Evolutionary conservation across 2,113 vertebrate species (phyloP).

Genomic region (Macquaria ambigua): DNA sequence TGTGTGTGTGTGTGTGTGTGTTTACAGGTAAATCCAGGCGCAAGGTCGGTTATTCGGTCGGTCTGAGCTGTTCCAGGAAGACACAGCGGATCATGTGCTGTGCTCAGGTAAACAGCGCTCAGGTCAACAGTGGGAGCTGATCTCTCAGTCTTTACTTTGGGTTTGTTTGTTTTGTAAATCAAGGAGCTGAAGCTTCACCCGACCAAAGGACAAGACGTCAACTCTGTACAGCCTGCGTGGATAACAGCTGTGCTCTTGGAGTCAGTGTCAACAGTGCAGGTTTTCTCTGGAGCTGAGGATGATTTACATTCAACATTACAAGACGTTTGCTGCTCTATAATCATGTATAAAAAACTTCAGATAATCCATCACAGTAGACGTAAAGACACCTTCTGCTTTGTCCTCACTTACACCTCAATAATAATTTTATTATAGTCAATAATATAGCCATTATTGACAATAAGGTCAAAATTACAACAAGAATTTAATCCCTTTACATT

Average conservation of each 20-base stretch:
- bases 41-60: neutral
- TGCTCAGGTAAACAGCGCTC: slow-evolving; percentile 16
- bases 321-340: neutral
- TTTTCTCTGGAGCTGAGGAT: neutral
- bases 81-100: neutral
- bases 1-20: slow-evolving; percentile 5
- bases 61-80: neutral
- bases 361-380: neutral
- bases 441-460: no score
- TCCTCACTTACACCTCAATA: neutral
- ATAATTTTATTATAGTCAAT: neutral
- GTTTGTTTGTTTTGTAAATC: slow-evolving; percentile 56
- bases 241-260: neutral
- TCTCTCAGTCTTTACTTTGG: slow-evolving; percentile 12
- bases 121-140: slow-evolving; percentile 5
- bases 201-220: neutral
- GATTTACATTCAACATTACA: no score
- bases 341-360: no score
- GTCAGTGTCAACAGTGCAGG: neutral
- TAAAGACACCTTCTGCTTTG: neutral
- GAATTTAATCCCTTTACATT: no score
- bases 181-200: slow-evolving; percentile 25
- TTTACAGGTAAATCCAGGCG: slow-evolving; percentile 1
- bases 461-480: no score
- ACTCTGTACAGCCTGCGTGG: neutral